Evolutionary conservation across 1,140 invertebrate species (phyloP).

Genomic region (Bombus vancouverensis): DNA sequence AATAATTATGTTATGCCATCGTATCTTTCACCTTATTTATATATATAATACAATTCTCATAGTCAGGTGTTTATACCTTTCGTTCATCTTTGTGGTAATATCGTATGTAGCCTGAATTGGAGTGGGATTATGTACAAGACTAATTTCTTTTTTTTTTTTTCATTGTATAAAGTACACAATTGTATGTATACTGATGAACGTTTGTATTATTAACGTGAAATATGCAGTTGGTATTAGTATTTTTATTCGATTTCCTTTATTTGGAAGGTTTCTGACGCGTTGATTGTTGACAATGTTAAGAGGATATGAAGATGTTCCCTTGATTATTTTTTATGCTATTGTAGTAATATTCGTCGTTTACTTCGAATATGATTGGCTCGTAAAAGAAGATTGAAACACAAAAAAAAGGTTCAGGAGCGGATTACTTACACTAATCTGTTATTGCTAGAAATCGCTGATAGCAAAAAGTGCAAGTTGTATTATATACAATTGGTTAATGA

Average conservation of each 20-base stretch:
- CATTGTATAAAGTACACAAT: neutral
- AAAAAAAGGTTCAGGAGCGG: neutral
- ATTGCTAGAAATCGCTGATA: constrained; percentile 38
- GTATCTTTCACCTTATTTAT: constrained; percentile 25
- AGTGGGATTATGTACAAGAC: neutral
- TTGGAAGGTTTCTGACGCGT: neutral
- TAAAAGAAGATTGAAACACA: neutral
- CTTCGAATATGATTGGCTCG: constrained; percentile 15
- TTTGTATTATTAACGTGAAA: neutral
- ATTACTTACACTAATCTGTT: constrained; percentile 26
- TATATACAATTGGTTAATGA: constrained; percentile 59
- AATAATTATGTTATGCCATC: constrained; percentile 26
- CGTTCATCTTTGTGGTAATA: neutral
- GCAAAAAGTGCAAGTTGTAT: constrained; percentile 54
- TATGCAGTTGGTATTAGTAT: neutral
- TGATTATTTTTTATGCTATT: neutral
- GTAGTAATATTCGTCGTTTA: neutral
- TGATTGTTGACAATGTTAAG: neutral
- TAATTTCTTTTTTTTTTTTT: neutral
- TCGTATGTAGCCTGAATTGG: neutral
- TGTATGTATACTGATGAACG: neutral
- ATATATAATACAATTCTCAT: neutral
- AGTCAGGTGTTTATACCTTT: neutral
- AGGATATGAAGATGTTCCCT: constrained; percentile 14
- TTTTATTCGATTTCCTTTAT: neutral